These are phyloP conservation scores for Epistrophe eligans DNA, from an alignment of 2,888 invertebrate species.

Conservation along the genomic window DNA sequence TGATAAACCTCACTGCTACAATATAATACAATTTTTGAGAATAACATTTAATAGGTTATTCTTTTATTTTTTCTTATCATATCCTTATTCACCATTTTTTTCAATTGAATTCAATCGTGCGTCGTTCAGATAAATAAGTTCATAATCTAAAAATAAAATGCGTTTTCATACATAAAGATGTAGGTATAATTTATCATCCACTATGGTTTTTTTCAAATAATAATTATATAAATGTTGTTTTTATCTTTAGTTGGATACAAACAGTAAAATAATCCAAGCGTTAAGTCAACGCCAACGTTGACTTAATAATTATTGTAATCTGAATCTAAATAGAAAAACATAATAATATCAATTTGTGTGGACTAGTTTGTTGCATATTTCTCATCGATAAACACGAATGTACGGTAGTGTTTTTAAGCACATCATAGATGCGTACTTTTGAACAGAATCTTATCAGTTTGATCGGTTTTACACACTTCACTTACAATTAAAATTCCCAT, in stretches of 20 bases:
- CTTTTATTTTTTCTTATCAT: no score
- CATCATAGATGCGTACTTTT: background rate
- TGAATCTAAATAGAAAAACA: background rate
- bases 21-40: no score
- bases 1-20: no score
- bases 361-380: slow-evolving; percentile 8
- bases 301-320: background rate
- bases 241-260: background rate
- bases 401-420: background rate
- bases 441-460: slow-evolving; percentile 8
- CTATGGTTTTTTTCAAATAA: background rate
- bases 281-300: slow-evolving; percentile 9
- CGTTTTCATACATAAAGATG: no score
- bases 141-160: no score
- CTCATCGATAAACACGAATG: background rate
- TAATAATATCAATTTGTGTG: background rate
- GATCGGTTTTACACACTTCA: background rate
- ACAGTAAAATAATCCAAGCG: background rate
- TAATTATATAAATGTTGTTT: background rate
- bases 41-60: no score
- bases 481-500: background rate
- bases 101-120: no score
- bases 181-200: background rate
- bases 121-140: no score
- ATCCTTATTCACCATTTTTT: no score